Base-by-base conservation (phyloP, 2,888 invertebrate species). In the Nephrotoma guestfalica region DNA sequence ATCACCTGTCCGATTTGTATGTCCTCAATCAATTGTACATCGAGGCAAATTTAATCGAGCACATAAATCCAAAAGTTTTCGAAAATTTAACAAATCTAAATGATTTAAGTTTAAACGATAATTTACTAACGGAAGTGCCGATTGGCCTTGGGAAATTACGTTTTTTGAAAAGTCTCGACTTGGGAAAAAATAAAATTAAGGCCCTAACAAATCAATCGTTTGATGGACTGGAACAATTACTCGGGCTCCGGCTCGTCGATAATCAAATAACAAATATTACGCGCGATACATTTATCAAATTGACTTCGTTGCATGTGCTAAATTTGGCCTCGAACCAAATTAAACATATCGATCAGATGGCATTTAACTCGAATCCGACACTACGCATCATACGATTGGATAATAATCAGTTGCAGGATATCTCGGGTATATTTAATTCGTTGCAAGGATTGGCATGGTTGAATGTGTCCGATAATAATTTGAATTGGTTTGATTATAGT, bases 261-360 rank as follows among this genome's bases (percentile, higher is more conserved):
- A 97, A 97, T 92, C 94, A 94, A 91, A 94, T 95, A 88, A 94
- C 94, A 90, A 95, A 95, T 91, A 94, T 95, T 90, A 95, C 95
- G 86, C 94, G 94, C 90, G 96, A 95, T 89, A 95, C 95, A 88
- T 96, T 96, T 91, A 93, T 93, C 57, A 93, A 94, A 30, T 91
- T 96, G 88, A 94, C 95, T 7, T 94, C 94, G 13, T 91, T 97
- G 87, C 95, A 95, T 91, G 95, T 96, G 89, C 92, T 97, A 89
- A 96, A 97, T 92, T 92, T 97, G 88, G 96, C 96, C 87, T 94
- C 95, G 89, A 97, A 97, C 92, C 94, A 94, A 90, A 95, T 96
- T 89, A 93, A 94, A 90, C 94, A 94, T 92, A 94, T 96, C 89
- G 96, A 96, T 90, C 95, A 95, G 89, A 95, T 94, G 89, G 95